phyloP scores from a whole-genome alignment of 1,140 invertebrate genomes.

The Diplogasteroides magnus region DNA sequence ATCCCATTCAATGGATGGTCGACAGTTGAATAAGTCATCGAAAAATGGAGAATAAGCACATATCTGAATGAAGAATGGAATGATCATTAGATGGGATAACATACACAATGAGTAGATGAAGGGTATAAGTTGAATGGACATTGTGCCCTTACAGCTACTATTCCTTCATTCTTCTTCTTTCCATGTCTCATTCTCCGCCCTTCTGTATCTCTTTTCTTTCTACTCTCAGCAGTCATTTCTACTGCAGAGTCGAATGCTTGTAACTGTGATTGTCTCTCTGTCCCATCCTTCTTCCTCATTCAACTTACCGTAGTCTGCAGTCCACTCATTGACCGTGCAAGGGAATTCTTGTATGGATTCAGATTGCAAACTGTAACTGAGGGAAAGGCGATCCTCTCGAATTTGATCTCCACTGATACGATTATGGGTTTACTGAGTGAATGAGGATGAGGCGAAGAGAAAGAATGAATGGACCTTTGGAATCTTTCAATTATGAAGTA shows the following conservation, averaged over 20 bases:
- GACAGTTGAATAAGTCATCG: not conserved
- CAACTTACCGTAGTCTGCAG: not conserved
- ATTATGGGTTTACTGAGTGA: conserved; percentile 32
- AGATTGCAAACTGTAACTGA: conserved; percentile 38
- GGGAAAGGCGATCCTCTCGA: conserved; percentile 35
- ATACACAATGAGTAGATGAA: not conserved
- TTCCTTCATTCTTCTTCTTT: conserved; percentile 1
- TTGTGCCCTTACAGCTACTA: not conserved
- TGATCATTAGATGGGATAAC: not conserved
- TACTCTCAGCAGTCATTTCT: conserved; percentile 18
- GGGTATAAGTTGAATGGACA: too few relatives aligned
- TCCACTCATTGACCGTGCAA: conserved; percentile 22
- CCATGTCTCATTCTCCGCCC: not conserved
- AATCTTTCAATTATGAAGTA: conserved; percentile 32
- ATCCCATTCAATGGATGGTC: not conserved
- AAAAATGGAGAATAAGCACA: not conserved
- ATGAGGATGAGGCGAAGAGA: not conserved
- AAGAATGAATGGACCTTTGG: conserved; percentile 12
- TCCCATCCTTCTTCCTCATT: not conserved
- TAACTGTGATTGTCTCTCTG: conserved; percentile 5
- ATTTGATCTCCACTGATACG: conserved; percentile 35
- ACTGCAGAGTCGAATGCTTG: conserved; percentile 24
- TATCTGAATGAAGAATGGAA: not conserved
- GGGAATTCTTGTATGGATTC: conserved; percentile 38
- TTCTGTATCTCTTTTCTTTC: too few relatives aligned